Conservation (phyloP, 2,888 invertebrate genomes). For the Metacarcinus magister region DNA sequence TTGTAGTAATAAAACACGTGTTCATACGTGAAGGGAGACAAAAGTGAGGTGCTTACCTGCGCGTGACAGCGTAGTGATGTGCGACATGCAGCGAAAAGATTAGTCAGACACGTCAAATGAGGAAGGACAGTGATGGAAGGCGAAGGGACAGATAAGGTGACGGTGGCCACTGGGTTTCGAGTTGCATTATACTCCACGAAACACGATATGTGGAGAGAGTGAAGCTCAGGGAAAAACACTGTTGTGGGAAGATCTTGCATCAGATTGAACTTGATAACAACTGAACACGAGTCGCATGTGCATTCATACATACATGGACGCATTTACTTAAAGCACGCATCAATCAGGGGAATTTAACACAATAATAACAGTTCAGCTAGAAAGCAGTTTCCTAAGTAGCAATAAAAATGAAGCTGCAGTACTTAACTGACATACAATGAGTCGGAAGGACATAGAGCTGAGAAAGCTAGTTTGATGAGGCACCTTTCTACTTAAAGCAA, state of each 20-base stretch:
- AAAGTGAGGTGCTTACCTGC: not conserved
- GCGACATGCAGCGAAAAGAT: not conserved
- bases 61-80: not conserved
- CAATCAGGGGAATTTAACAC: not conserved
- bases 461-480: not conserved
- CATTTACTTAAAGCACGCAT: not conserved
- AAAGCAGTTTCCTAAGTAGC: not conserved
- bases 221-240: not conserved
- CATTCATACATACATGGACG: not conserved
- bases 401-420: not conserved
- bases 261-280: not conserved
- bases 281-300: not conserved
- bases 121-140: not conserved
- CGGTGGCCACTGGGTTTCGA: not conserved
- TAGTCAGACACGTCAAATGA: not conserved
- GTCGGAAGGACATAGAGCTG: not conserved
- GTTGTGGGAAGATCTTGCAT: not conserved
- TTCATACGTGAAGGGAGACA: not conserved
- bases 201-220: not conserved
- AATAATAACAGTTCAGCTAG: not conserved
- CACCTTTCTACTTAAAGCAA: not conserved
- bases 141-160: not conserved
- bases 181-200: not conserved
- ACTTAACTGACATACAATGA: not conserved
- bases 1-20: not conserved